phyloP scores from a whole-genome alignment of 2,888 invertebrate genomes.

The Drosophila paracracens region DNA sequence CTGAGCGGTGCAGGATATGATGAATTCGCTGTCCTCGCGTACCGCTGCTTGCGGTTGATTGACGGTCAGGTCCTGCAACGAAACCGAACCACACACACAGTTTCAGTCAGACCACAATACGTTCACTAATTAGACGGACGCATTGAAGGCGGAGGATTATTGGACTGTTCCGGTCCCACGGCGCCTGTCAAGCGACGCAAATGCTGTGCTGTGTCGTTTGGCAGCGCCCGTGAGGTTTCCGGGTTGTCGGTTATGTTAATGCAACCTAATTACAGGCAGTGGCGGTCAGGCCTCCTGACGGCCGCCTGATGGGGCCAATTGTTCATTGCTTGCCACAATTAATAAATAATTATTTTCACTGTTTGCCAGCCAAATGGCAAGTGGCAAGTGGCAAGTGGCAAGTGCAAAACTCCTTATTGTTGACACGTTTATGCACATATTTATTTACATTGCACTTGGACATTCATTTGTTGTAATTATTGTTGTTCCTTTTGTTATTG shows the following conservation, averaged over 20 bases:
- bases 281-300: constrained; percentile 51
- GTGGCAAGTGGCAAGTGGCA: constrained; percentile 46
- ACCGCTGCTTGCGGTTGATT: constrained; percentile 86
- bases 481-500: constrained; percentile 1
- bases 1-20: constrained; percentile 91
- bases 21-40: constrained; percentile 91
- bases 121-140: constrained; percentile 51
- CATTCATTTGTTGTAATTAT: constrained; percentile 36
- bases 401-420: constrained; percentile 62
- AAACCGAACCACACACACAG: constrained; percentile 22
- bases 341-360: constrained; percentile 78
- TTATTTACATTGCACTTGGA: constrained; percentile 52
- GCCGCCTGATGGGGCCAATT: constrained; percentile 69
- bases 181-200: constrained; percentile 36
- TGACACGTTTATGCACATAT: constrained; percentile 63
- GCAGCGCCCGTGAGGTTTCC: constrained; percentile 56
- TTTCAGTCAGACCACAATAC: constrained; percentile 34
- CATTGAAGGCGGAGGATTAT: not conserved
- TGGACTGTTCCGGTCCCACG: constrained; percentile 21
- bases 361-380: constrained; percentile 40
- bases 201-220: constrained; percentile 12
- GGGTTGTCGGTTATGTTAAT: constrained; percentile 67
- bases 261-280: constrained; percentile 65
- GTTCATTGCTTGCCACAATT: constrained; percentile 69
- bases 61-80: constrained; percentile 86